phyloP scores from a whole-genome alignment of 2,797 vertebrate genomes.

The Naso thynnoides region DNA sequence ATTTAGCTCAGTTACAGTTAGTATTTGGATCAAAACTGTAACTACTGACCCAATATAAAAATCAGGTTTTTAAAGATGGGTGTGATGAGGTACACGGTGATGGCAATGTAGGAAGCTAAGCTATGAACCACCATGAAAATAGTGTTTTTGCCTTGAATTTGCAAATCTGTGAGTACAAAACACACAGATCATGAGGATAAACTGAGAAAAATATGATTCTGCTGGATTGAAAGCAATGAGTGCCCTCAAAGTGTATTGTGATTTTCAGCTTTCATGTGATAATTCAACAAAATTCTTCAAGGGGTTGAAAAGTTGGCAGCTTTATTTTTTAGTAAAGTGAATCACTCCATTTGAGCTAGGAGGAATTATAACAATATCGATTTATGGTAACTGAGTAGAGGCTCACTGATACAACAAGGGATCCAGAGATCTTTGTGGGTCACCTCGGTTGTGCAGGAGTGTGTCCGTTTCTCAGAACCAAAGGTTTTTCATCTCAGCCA shows the following conservation, averaged over 20 bases:
- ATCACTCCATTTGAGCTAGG: constrained; percentile 24
- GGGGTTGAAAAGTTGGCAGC: constrained; percentile 11
- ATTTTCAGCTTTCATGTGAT: constrained; percentile 4
- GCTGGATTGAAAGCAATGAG: neutral
- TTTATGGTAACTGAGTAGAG: constrained; percentile 47
- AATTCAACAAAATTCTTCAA: constrained; percentile 4
- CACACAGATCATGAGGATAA: neutral
- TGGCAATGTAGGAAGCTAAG: too few relatives aligned
- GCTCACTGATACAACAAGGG: constrained; percentile 48
- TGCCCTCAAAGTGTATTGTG: neutral
- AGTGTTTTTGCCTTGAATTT: neutral
- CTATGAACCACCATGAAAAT: neutral
- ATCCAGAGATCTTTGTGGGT: constrained; percentile 60
- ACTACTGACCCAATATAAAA: neutral
- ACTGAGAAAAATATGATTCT: neutral
- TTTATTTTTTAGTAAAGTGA: constrained; percentile 32
- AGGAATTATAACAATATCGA: constrained; percentile 51
- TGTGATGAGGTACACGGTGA: too few relatives aligned
- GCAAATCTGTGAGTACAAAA: neutral
- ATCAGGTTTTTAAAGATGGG: too few relatives aligned
- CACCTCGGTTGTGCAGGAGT: constrained; percentile 62
- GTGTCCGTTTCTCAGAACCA: constrained; percentile 69
- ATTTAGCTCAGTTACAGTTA: neutral
- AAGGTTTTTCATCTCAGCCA: constrained; percentile 80
- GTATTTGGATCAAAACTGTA: neutral